Evolutionary conservation across 2,797 vertebrate species (phyloP).

Genomic region (Enoplosus armatus): DNA sequence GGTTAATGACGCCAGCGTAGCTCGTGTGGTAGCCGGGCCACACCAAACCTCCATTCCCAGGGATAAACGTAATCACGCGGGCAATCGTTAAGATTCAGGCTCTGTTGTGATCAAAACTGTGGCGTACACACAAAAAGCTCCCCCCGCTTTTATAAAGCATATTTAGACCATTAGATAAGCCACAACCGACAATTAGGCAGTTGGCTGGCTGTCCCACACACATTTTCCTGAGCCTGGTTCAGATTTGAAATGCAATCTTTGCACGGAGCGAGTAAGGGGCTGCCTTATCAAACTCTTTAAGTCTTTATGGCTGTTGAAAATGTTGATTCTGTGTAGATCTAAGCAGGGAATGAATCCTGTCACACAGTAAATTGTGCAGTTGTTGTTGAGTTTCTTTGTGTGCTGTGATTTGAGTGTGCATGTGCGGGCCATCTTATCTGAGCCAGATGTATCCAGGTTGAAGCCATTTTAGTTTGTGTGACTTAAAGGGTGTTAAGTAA

Average conservation of each 20-base stretch:
- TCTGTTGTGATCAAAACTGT: constrained; percentile 66
- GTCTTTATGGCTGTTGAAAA: constrained; percentile 28
- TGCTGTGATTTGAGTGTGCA: constrained; percentile 17
- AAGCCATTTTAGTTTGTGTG: constrained; percentile 18
- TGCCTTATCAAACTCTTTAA: constrained; percentile 28
- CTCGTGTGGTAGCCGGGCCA: constrained; percentile 49
- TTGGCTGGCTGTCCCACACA: constrained; percentile 46
- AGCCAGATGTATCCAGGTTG: constrained; percentile 68
- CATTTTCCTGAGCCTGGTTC: constrained; percentile 50
- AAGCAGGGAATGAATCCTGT: neutral
- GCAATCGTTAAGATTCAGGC: constrained; percentile 56
- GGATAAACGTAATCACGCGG: constrained; percentile 52
- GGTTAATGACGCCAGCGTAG: constrained; percentile 59
- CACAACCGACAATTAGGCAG: constrained; percentile 71
- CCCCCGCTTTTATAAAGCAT: constrained; percentile 63
- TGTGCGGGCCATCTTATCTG: constrained; percentile 40
- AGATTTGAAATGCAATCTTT: constrained; percentile 50
- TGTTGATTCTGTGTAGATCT: constrained; percentile 23
- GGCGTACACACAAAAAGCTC: constrained; percentile 45
- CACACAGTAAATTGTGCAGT: neutral
- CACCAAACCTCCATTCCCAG: constrained; percentile 64
- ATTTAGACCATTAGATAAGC: constrained; percentile 74
- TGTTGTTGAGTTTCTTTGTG: constrained; percentile 20
- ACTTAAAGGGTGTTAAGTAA: constrained; percentile 56
- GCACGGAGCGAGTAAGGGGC: constrained; percentile 19